Evolutionary conservation across 2,797 vertebrate genomes (phyloP), one percentile per base, ranked within the genome.

Genomic region (Peromyscus melanophrys): DNA sequence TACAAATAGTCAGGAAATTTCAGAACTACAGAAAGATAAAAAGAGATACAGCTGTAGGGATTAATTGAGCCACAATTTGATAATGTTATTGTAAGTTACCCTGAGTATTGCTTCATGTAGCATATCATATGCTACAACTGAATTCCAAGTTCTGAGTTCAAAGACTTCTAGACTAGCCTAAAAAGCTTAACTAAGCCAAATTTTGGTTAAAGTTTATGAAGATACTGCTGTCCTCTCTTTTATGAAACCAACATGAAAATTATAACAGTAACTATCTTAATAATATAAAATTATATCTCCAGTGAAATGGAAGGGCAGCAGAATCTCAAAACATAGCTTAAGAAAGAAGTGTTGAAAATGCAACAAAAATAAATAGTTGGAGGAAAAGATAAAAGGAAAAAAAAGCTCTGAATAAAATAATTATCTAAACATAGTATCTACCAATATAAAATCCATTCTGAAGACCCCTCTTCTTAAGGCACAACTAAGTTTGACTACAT

Each of bases 191-290:
- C 40, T 91, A 23, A 90, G 21, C 29, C 80, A 95, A 80, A 43
- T 83, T 95, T 71, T 73, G 80, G 31, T 46, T 65, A 76, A 94
- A 55, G 46, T 88, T 95, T 43, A 1, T 67, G 13, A 77, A 83
- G 46, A 1, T 19, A 13, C 31, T 4, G 6, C 27, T 80, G 25
- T 31, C 16, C 4, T 84, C 7, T 78, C 6, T 10, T 78, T 86
- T 67, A 21, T 69, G 61, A 95, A 92, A 76, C 83, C 25, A 94
- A 80, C 25, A 49, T 80, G 43, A 94, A 78, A 82, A 17, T 83
- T 25, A 63, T 16, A 65, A 49, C 27, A 46, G n/a, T 12, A 23
- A 61, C 6, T 9, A 83, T 40, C 11, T 40, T 27, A 19, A 78
- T 65, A 21, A 40, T n/a, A 71, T 40, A 67, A 89, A 80, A 77